phyloP scores from a whole-genome alignment of 2,888 invertebrate genomes.

The Heliconius ismenius region DNA sequence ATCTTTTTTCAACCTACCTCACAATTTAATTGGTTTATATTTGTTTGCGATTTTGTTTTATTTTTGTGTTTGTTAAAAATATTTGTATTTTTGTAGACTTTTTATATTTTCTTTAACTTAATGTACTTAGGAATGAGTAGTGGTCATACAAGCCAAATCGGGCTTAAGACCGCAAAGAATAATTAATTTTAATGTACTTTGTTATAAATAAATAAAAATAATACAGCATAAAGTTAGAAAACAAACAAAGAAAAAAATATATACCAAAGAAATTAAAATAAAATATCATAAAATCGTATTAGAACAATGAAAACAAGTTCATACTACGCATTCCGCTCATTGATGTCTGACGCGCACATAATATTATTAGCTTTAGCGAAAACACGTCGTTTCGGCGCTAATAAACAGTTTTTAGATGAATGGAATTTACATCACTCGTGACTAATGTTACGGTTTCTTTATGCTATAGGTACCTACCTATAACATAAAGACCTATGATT shows the following conservation, averaged over 20 bases:
- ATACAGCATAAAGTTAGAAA: background rate
- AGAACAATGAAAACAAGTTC: conserved; percentile 46
- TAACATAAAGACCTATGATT: conserved; percentile 14
- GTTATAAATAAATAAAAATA: no score
- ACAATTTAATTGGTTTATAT: no score
- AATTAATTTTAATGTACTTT: no score
- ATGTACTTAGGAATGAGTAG: no score
- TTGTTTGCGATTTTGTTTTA: no score
- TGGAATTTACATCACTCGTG: conserved; percentile 54
- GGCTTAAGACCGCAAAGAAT: no score
- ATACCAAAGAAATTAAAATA: background rate
- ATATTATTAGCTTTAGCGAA: conserved; percentile 53
- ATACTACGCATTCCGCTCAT: conserved; percentile 50
- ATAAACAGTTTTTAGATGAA: conserved; percentile 57
- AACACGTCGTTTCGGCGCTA: conserved; percentile 48
- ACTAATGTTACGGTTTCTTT: conserved; percentile 35
- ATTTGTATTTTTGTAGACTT: no score
- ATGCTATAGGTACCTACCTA: background rate
- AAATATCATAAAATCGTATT: conserved; percentile 19
- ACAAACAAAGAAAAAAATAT: conserved; percentile 15
- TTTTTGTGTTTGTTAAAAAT: no score
- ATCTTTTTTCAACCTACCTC: no score
- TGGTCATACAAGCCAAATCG: no score
- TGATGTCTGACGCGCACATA: conserved; percentile 57
- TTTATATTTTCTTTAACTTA: no score